Evolutionary conservation across 35 echinoderm and acorn worm genomes (phyloP), one percentile per base, ranked within the genome.

Genomic region (Ptychodera flava): DNA sequence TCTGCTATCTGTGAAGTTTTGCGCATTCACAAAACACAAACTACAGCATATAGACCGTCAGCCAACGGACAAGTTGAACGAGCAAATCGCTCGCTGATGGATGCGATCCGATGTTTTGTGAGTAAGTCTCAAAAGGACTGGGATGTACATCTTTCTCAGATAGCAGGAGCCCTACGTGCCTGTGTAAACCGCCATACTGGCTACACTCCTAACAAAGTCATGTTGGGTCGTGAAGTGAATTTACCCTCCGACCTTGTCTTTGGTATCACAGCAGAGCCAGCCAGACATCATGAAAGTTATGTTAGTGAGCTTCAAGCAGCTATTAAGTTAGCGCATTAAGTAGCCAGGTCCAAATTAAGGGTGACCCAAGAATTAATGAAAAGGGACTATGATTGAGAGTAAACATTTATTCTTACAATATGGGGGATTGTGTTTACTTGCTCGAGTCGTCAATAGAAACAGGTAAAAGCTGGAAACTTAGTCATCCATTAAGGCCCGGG

Each of bases 171-270:
- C 29, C 16, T 85, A 38, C 35, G 83, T n/a, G 34, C 83, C 32
- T 34, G 31, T 1, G 90, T 87, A 37, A 82, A 86, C 37, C 37
- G 84, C 1, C 86, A 80, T 35, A 93, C 88, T 22, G 81, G 85
- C 0, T 84, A 83, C 32, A 90, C 88, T 27, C 88, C 92, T 0
- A 93, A 90, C 33, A 77, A 53, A 81, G 37, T 93, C 16, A 93
- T 93, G 92, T 76, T 93, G 32, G 92, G 92, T 0, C 77, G 88
- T 14, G 92, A 93, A 76, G 36, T 80, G 0, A 87, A 86, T 36
- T 79, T 78, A 22, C 91, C 91, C 10, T 35, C 78, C 0, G 88
- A 93, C 76, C 75, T 93, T 34, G 78, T 93, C 35, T 93, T 81
- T 85, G 85, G 78, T 30, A n/a, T n/a, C n/a, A n/a, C n/a, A n/a